Evolutionary conservation across 2,797 vertebrate genomes (phyloP).

Genomic region (Amazona finschi): DNA sequence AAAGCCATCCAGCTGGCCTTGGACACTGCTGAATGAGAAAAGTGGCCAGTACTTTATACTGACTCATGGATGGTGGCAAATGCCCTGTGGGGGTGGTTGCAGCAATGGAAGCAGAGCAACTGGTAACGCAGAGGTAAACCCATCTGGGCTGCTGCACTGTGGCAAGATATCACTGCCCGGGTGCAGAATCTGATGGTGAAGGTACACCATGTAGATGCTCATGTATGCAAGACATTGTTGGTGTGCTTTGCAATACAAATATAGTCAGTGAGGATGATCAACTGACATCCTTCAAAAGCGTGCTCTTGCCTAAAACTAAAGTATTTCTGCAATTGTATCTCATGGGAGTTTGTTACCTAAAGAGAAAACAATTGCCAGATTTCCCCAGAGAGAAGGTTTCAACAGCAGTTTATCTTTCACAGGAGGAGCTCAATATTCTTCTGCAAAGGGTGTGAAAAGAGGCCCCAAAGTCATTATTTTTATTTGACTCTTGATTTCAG

Average conservation of each 20-base stretch:
- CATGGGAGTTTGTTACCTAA: background rate
- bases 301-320: background rate
- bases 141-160: too few species aligned
- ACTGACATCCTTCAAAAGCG: background rate
- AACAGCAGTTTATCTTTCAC: background rate
- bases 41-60: too few species aligned
- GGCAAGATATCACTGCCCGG: too few species aligned
- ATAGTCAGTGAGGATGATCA: background rate
- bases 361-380: background rate
- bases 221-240: background rate
- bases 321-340: background rate
- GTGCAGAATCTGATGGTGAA: too few species aligned
- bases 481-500: background rate
- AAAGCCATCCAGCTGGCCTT: too few species aligned
- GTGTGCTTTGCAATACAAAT: background rate
- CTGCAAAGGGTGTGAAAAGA: background rate
- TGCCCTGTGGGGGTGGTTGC: too few species aligned
- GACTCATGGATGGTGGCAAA: too few species aligned
- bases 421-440: background rate
- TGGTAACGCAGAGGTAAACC: too few species aligned
- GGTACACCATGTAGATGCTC: too few species aligned
- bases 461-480: background rate
- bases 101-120: too few species aligned
- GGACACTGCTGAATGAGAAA: too few species aligned
- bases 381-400: background rate